Evolutionary conservation across 2,113 vertebrate genomes (phyloP), one percentile per base, ranked within the genome.

Genomic region (Talpa occidentalis): DNA sequence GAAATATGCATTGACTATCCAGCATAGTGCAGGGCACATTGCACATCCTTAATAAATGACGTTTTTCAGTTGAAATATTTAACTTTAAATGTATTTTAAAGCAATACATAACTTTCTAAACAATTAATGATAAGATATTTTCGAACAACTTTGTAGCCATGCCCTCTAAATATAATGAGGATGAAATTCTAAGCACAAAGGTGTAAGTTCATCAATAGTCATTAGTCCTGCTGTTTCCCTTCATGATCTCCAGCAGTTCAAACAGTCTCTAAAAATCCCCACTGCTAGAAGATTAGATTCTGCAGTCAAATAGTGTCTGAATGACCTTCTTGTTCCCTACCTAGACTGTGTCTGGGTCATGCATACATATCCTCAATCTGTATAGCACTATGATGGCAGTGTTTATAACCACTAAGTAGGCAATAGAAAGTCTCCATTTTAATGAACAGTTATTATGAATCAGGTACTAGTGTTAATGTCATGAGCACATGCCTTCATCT

Each of bases 151-250:
- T 91, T 49, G 73, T 93, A 95, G 52, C 59, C 83, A 37, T 95
- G 92, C 42, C 92, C 67, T 96, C 92, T 77, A 90, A 81, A 52
- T 92, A 90, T 78, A 96, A 92, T 97, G 78, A 92, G 83, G 62
- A 56, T 37, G 62, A 72, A 87, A 67, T 67, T 64, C 26, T 93
- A 21, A 76, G 73, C 72, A 82, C 32, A 82, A 78, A 91, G 76
- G 60, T 90, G 5, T 76, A 92, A 94, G 90, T 96, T 92, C 92
- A 92, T 74, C 60, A 8, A 2, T 42, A 74, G 62, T 93, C 62
- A 42, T 96, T 94, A 93, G 81, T 92, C 54, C 60, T 73, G 67
- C 84, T 85, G 42, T 78, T 67, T 96, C 77, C 47, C 67, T 77
- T 85, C 42, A 4, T 88, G 88, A 93, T 92, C 80, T 94, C 84